Conservation (phyloP, 2,113 vertebrate species). For the Eptesicus fuscus region DNA sequence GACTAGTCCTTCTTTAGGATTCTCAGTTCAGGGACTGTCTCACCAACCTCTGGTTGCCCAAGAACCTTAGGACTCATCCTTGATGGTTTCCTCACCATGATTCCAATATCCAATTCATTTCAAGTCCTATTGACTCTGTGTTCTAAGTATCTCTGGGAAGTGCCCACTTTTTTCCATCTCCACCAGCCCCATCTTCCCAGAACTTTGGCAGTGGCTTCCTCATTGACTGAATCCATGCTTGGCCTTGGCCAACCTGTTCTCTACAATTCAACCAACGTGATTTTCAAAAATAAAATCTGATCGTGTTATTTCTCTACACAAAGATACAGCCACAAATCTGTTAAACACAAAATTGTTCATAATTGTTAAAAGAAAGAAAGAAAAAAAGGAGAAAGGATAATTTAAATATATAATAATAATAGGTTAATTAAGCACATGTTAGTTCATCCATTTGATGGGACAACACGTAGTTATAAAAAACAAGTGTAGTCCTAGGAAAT, state of each 20-base stretch:
- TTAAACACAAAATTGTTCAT: background rate
- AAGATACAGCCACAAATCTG: background rate
- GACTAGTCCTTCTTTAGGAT: background rate
- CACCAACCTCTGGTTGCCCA: background rate
- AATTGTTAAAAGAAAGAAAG: constrained; percentile 8
- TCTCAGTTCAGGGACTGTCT: background rate
- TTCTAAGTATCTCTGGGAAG: background rate
- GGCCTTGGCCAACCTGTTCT: background rate
- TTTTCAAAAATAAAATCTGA: background rate
- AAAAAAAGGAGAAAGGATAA: background rate
- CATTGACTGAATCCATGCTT: background rate
- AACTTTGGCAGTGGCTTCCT: background rate
- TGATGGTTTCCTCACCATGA: background rate
- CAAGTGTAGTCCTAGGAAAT: background rate
- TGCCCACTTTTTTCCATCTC: background rate
- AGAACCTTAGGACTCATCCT: background rate
- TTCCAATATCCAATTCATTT: background rate
- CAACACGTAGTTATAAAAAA: background rate
- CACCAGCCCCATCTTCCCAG: background rate
- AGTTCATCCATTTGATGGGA: background rate
- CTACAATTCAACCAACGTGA: background rate
- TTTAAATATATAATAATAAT: background rate
- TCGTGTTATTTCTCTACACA: background rate
- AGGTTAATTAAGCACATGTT: background rate
- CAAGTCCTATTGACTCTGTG: background rate